Evolutionary conservation across 2,888 invertebrate species (phyloP).

Genomic region (Phasia obesa): DNA sequence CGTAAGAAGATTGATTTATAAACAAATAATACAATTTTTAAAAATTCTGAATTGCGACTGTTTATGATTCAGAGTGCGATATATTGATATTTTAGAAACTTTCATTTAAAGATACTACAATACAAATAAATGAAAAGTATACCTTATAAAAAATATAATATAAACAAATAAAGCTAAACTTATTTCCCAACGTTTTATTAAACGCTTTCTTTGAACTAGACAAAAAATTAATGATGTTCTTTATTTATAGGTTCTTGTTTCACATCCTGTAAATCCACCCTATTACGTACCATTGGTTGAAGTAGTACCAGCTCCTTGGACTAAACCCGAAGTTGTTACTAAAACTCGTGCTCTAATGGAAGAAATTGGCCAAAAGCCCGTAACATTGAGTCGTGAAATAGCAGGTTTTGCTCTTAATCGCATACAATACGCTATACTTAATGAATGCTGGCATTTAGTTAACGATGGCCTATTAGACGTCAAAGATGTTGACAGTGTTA

Average conservation of each 20-base stretch:
- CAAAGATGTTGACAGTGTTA: constrained; percentile 95
- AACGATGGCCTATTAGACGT: constrained; percentile 92
- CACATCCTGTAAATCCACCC: constrained; percentile 98
- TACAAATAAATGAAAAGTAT: too few relatives aligned
- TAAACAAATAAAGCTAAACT: too few relatives aligned
- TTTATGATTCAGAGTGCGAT: too few relatives aligned
- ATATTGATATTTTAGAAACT: too few relatives aligned
- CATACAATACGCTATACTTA: constrained; percentile 96
- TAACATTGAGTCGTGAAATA: constrained; percentile 92
- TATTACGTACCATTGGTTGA: constrained; percentile 98
- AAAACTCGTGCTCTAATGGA: constrained; percentile 90
- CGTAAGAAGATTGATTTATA: too few relatives aligned
- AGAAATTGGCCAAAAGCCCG: constrained; percentile 95
- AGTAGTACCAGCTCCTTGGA: constrained; percentile 97
- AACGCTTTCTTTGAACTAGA: too few relatives aligned
- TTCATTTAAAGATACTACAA: too few relatives aligned
- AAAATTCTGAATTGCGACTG: too few relatives aligned
- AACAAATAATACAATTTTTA: too few relatives aligned
- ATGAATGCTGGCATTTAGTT: constrained; percentile 95
- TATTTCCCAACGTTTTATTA: too few relatives aligned
- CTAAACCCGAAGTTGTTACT: constrained; percentile 88
- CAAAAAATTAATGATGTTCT: too few relatives aligned
- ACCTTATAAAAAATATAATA: too few relatives aligned
- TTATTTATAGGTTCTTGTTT: constrained; percentile 84
- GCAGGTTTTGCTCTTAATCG: constrained; percentile 97